These are phyloP conservation scores for Poeciliopsis occidentalis DNA, from an alignment of 2,113 vertebrate genomes.

Conservation along the genomic window DNA sequence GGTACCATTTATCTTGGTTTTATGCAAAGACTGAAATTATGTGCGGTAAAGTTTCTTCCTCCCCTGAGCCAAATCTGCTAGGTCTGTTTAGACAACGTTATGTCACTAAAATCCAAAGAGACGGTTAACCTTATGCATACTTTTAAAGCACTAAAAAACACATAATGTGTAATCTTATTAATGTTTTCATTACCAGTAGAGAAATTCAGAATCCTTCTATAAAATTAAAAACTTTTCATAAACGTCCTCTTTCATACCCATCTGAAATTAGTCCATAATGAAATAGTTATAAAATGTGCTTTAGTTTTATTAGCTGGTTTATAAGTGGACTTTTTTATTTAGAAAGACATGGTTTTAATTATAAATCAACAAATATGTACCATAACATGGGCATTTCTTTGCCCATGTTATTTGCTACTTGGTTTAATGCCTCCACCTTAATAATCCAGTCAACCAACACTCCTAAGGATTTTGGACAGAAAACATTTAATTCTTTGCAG, in stretches of 20 bases:
- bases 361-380: too few species aligned
- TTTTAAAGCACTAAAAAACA: slow-evolving; percentile 20
- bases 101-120: slow-evolving; percentile 21
- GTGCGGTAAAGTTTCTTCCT: slow-evolving; percentile 7
- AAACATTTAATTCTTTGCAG: too few species aligned
- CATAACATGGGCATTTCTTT: too few species aligned
- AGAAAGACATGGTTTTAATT: too few species aligned
- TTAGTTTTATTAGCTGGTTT: background rate
- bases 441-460: too few species aligned
- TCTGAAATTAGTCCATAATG: background rate
- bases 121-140: slow-evolving; percentile 15
- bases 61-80: slow-evolving; percentile 1
- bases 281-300: background rate
- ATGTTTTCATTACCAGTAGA: background rate
- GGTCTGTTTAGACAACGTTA: slow-evolving; percentile 15
- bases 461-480: too few species aligned
- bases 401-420: too few species aligned
- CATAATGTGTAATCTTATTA: background rate
- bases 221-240: background rate
- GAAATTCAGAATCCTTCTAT: background rate
- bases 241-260: background rate
- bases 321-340: too few species aligned
- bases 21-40: slow-evolving; percentile 12
- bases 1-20: slow-evolving; percentile 13
- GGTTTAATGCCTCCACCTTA: too few species aligned